Evolutionary conservation across 2,888 invertebrate genomes (phyloP).

Genomic region (Cerastis leucographa): DNA sequence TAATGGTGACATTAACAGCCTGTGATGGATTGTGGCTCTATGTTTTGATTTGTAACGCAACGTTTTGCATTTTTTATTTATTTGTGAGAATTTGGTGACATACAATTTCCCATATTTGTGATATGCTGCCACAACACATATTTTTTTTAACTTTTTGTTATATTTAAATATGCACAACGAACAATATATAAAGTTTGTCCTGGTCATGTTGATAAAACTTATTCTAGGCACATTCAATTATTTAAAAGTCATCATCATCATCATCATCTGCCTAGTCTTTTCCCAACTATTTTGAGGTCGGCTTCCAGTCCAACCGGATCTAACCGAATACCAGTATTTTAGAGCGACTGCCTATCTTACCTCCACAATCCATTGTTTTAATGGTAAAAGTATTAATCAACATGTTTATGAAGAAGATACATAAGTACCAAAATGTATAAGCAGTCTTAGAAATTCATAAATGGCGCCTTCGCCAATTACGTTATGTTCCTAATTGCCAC

Average conservation of each 20-base stretch:
- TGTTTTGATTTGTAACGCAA: slow-evolving; percentile 28
- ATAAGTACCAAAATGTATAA: not conserved
- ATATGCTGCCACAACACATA: too few species aligned
- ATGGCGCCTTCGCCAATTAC: slow-evolving; percentile 15
- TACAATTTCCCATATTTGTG: not conserved
- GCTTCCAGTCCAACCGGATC: too few species aligned
- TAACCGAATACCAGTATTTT: too few species aligned
- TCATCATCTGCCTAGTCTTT: too few species aligned
- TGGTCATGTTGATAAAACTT: not conserved
- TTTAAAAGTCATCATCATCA: too few species aligned
- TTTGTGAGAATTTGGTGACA: not conserved
- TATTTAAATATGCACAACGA: too few species aligned
- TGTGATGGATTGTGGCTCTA: slow-evolving; percentile 30
- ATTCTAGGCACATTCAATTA: not conserved
- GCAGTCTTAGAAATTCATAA: slow-evolving; percentile 6
- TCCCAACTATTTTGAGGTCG: too few species aligned
- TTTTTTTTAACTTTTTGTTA: too few species aligned
- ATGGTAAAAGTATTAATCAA: too few species aligned
- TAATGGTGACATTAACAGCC: slow-evolving; percentile 45
- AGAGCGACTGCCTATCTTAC: too few species aligned
- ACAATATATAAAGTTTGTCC: not conserved
- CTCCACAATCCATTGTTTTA: too few species aligned
- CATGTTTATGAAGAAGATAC: too few species aligned
- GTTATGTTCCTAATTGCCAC: slow-evolving; percentile 35
- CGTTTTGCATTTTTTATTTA: slow-evolving; percentile 1